A percentile compares a stretch with the other conserved stretches of the same genome.
Conservation (phyloP, 2,797 vertebrate species). For the Tapera naevia region DNA sequence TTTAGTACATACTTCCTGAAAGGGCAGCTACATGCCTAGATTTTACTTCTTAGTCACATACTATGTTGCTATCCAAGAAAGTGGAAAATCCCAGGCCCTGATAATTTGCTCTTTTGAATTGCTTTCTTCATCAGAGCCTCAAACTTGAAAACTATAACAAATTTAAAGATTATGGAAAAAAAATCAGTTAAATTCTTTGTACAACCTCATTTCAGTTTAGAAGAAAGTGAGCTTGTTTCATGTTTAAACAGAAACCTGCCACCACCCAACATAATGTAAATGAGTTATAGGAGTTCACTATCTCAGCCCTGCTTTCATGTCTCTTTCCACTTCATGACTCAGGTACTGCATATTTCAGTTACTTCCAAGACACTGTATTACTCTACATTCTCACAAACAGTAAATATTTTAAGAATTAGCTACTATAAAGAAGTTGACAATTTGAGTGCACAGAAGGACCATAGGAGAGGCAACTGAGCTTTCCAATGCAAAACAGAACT, state of each 20-base stretch:
- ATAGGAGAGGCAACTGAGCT: background rate
- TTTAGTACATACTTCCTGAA: background rate
- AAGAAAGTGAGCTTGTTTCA: background rate
- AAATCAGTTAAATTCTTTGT: background rate
- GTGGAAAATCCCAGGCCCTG: background rate
- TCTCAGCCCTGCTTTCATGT: background rate
- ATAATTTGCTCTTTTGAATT: background rate
- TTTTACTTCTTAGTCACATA: background rate
- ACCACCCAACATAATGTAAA: background rate
- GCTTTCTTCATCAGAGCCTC: background rate
- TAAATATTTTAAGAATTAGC: background rate
- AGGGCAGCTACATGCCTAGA: background rate
- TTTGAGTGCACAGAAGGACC: background rate
- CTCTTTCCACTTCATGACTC: background rate
- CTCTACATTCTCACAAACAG: background rate
- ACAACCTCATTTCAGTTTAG: background rate
- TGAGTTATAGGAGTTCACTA: background rate
- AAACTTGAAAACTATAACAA: background rate
- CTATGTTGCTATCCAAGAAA: background rate
- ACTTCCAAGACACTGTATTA: background rate
- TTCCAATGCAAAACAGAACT: background rate
- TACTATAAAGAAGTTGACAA: background rate
- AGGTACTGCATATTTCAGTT: background rate
- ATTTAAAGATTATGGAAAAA: background rate
- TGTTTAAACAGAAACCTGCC: background rate